Base-by-base conservation (phyloP, 2,888 invertebrate species). In the Nomada flava region DNA sequence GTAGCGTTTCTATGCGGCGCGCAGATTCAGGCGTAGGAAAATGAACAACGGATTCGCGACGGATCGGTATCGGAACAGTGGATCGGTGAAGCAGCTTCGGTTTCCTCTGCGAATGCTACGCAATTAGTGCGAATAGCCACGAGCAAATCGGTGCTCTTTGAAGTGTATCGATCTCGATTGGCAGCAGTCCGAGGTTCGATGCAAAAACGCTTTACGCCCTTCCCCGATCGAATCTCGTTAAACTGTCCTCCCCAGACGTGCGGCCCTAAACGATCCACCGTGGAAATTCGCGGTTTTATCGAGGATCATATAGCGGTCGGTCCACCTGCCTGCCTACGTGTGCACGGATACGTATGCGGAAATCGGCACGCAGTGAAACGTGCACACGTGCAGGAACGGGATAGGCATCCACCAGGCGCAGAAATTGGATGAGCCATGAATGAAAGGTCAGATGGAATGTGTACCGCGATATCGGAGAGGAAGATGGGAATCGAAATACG, bases 241-340 rank as follows among this genome's bases (percentile, higher is more conserved):
- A 89, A 88, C 87, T 88, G 89, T 88, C 87, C 80, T 85, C 69
- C 57, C 85, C 88, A 88, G 89, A 82, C 77, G 76, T 72, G 73
- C 80, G 68, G 67, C 26, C 72, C 29, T 78, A 60, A 79, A 86
- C 76, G 86, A 86, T 82, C 77, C 79, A 78, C 84, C 81, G 78
- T 83, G 85, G 79, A 88, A 88, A 88, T 88, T 88, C 89, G 79
- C 72, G 89, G 79, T 88, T 88, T 88, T 88, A 88, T 88, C 89
- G 87, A 88, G 87, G 80, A 88, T 88, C 88, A 87, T 88, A 88
- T 29, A 57, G 44, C 53, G 60, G 36, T 50, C 70, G 70, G 23
- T 20, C 65, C 29, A 53, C 50, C 42, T 23, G 29, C 20, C 50
- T 52, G 47, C 2, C 13, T 13, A 11, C 57, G 52, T 53, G 50